Percentiles rank a stretch among this genome's conserved stretches.
phyloP scores from a whole-genome alignment of 2,888 invertebrate genomes.

The Anarsia innoxiella region DNA sequence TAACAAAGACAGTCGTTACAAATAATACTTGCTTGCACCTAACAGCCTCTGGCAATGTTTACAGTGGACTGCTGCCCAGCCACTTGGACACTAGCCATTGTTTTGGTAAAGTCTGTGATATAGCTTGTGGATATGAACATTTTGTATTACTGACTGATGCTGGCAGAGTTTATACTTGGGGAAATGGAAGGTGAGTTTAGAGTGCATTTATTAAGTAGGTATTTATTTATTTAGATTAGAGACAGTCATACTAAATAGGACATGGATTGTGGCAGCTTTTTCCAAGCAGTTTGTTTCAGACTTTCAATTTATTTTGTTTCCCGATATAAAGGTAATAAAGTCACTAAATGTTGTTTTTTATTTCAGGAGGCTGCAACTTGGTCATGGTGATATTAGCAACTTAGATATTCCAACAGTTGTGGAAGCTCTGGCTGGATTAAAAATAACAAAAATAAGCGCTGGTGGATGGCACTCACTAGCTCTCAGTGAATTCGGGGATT shows the following conservation, averaged over 20 bases:
- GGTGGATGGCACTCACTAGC: conserved; percentile 93
- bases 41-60: conserved; percentile 58
- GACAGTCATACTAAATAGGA: too few species aligned
- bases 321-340: background rate
- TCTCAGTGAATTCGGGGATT: conserved; percentile 84
- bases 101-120: conserved; percentile 71
- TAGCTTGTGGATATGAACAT: conserved; percentile 89
- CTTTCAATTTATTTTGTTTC: background rate
- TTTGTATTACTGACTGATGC: conserved; percentile 79
- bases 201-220: too few species aligned
- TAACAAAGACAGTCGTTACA: conserved; percentile 34
- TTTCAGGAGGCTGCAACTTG: conserved; percentile 89
- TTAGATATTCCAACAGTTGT: conserved; percentile 78
- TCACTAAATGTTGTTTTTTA: too few species aligned
- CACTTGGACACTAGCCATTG: conserved; percentile 73
- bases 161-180: conserved; percentile 88
- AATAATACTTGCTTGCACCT: conserved; percentile 43
- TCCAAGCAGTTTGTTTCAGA: too few species aligned
- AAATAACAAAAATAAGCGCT: conserved; percentile 80
- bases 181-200: conserved; percentile 86
- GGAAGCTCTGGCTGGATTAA: conserved; percentile 84
- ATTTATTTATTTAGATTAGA: too few species aligned
- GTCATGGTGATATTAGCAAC: conserved; percentile 82
- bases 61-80: conserved; percentile 74
- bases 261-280: too few species aligned